Conservation (phyloP, 2,113 vertebrate species). For the Capreolus pygargus region DNA sequence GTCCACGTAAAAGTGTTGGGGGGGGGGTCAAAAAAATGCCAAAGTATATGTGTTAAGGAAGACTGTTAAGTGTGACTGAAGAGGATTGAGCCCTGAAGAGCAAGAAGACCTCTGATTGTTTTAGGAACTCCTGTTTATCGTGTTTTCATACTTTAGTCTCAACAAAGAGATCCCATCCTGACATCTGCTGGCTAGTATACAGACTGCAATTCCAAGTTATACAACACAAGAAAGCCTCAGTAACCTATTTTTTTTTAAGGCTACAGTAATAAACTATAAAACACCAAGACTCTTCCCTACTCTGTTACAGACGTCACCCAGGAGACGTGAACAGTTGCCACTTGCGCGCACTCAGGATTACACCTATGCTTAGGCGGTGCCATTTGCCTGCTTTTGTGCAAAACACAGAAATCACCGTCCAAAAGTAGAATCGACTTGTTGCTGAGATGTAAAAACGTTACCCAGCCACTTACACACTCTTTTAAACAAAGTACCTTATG, state of each 20-base stretch:
- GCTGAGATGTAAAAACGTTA: neutral
- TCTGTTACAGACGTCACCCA: neutral
- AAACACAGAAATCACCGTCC: neutral
- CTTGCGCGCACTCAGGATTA: neutral
- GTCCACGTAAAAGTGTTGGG: neutral
- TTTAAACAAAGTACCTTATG: neutral
- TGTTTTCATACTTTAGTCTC: neutral
- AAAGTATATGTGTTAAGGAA: neutral
- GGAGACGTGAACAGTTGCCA: neutral
- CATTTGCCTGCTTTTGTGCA: neutral
- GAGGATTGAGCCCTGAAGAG: neutral
- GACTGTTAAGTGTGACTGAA: neutral
- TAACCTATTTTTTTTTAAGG: neutral
- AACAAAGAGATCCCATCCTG: constrained; percentile 26
- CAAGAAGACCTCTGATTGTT: neutral
- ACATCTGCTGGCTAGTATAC: constrained; percentile 24
- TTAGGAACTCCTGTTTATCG: neutral
- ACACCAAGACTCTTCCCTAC: neutral
- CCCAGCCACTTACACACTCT: neutral
- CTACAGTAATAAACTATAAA: constrained; percentile 9
- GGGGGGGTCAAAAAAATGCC: neutral
- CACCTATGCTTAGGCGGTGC: neutral
- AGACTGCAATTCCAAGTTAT: constrained; percentile 9
- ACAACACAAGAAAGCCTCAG: neutral
- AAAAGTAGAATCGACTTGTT: neutral